phyloP scores from a whole-genome alignment of 2,888 invertebrate genomes.

The Trichopria drosophilae region DNA sequence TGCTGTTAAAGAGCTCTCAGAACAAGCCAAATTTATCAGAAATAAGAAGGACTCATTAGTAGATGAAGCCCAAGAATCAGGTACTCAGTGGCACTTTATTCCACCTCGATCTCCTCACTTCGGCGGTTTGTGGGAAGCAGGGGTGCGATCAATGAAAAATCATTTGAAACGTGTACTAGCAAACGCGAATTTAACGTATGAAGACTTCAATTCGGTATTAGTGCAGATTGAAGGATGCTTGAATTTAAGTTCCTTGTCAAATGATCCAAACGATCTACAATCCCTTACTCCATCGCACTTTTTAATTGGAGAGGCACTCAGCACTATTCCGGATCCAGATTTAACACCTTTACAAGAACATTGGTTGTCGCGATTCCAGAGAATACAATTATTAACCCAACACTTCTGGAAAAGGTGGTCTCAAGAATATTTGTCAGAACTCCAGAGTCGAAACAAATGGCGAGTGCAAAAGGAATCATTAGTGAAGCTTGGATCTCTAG shows the following conservation, averaged over 20 bases:
- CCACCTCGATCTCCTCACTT: no score
- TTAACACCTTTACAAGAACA: constrained; percentile 25
- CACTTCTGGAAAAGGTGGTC: constrained; percentile 38
- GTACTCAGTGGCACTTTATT: no score
- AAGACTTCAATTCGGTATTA: constrained; percentile 34
- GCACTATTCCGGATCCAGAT: constrained; percentile 37
- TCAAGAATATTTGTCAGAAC: constrained; percentile 38
- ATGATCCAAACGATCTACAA: constrained; percentile 36
- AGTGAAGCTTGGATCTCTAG: constrained; percentile 12
- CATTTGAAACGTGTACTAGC: no score
- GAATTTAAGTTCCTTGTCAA: constrained; percentile 37
- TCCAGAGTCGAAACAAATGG: constrained; percentile 39
- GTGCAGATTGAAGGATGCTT: constrained; percentile 40
- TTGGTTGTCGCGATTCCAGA: constrained; percentile 37
- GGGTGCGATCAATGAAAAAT: no score
- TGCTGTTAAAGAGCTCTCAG: no score
- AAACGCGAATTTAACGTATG: no score
- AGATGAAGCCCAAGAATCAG: no score
- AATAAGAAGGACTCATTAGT: no score
- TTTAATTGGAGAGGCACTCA: constrained; percentile 41
- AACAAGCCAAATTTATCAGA: no score
- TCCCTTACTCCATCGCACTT: constrained; percentile 47
- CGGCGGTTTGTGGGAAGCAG: no score
- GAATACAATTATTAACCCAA: constrained; percentile 31
- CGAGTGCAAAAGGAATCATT: not conserved